Percentiles rank a stretch among this genome's conserved stretches.
phyloP scores from a whole-genome alignment of 2,113 vertebrate species.

The Vombatus ursinus region DNA sequence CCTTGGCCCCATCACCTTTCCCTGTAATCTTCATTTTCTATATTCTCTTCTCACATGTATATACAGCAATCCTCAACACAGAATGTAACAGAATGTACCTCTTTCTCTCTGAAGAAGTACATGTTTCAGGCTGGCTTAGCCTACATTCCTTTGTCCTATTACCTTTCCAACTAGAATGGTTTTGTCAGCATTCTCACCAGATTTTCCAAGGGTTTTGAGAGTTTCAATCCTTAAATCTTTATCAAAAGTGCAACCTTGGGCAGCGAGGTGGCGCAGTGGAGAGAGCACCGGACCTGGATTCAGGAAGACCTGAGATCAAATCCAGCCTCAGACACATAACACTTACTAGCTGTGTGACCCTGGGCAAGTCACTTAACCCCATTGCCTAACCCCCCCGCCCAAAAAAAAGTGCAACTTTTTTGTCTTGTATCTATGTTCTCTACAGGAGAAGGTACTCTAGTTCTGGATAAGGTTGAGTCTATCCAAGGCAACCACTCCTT shows the following conservation, averaged over 20 bases:
- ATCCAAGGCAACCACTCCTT: too few relatives aligned
- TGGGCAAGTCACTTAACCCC: too few relatives aligned
- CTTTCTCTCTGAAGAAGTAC: neutral
- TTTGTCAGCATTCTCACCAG: neutral
- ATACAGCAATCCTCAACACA: neutral
- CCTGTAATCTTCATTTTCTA: neutral
- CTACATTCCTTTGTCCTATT: neutral
- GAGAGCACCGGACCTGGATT: too few relatives aligned
- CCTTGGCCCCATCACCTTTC: neutral
- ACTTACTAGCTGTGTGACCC: too few relatives aligned
- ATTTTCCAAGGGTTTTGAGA: neutral
- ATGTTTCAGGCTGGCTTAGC: neutral
- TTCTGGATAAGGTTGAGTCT: neutral
- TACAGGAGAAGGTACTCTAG: neutral
- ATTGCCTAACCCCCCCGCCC: too few relatives aligned
- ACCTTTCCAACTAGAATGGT: neutral
- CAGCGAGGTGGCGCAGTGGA: too few relatives aligned
- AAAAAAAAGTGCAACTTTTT: neutral
- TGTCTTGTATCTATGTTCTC: neutral
- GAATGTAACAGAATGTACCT: neutral
- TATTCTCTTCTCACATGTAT: neutral
- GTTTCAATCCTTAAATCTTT: neutral
- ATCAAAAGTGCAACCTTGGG: neutral
- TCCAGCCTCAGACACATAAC: too few relatives aligned
- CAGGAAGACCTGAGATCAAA: too few relatives aligned